A percentile compares a stretch with the other conserved stretches of the same genome.
phyloP scores from a whole-genome alignment of 2,888 invertebrate species.

The Himalopsyche tibetana region DNA sequence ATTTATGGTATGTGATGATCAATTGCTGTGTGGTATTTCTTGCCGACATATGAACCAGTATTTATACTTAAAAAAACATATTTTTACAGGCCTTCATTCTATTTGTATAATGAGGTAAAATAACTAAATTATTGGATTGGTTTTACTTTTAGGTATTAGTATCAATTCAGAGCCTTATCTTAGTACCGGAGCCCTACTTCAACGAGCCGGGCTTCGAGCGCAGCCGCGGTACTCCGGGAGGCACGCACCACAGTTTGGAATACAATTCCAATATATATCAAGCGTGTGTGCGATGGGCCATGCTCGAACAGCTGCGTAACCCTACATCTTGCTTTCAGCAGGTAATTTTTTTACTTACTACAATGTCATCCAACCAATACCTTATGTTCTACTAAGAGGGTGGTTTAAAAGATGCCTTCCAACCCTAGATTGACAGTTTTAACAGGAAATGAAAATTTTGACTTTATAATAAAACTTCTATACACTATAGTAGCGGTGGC shows the following conservation, averaged over 20 bases:
- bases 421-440: too few relatives aligned
- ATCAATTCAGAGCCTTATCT: conserved; percentile 93
- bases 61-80: too few relatives aligned
- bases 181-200: conserved; percentile 95
- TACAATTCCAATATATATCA: conserved; percentile 97
- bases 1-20: too few relatives aligned
- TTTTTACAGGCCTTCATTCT: too few relatives aligned
- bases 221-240: conserved; percentile 90
- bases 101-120: neutral
- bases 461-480: too few relatives aligned
- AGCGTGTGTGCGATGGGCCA: conserved; percentile 96
- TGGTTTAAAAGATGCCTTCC: neutral
- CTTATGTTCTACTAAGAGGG: conserved; percentile 39
- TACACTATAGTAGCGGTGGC: too few relatives aligned
- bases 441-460: too few relatives aligned
- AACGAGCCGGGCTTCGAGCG: conserved; percentile 97
- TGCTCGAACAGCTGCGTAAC: conserved; percentile 94
- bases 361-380: too few relatives aligned
- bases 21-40: too few relatives aligned
- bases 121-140: neutral
- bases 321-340: conserved; percentile 95
- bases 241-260: conserved; percentile 92
- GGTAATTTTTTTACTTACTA: conserved; percentile 71
- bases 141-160: conserved; percentile 83
- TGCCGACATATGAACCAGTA: too few relatives aligned